These are phyloP conservation scores for Antennarius striatus DNA, from an alignment of 2,113 vertebrate species.

Conservation along the genomic window DNA sequence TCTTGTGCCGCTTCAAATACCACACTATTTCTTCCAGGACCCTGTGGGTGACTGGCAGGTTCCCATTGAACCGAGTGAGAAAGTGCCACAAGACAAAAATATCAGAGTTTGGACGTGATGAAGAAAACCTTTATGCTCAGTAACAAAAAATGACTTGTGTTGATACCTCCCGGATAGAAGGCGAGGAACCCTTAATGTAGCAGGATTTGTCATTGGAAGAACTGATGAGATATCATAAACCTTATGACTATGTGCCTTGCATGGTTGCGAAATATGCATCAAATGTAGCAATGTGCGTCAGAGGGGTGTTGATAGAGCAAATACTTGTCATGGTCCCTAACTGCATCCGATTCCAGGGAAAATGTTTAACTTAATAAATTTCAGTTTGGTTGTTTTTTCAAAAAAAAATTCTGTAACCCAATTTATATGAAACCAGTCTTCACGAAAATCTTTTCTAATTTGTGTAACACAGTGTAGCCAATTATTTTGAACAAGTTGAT, in stretches of 20 bases:
- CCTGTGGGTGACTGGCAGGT: constrained; percentile 77
- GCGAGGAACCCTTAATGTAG: constrained; percentile 49
- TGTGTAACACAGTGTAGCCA: background rate
- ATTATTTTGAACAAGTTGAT: constrained; percentile 16
- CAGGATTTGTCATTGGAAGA: constrained; percentile 48
- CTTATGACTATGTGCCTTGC: constrained; percentile 15
- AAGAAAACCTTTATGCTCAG: constrained; percentile 75
- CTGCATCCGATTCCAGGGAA: constrained; percentile 47
- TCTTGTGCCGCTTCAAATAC: constrained; percentile 78
- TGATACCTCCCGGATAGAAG: constrained; percentile 62
- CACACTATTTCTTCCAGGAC: constrained; percentile 75
- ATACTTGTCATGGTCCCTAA: constrained; percentile 49
- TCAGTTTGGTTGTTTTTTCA: constrained; percentile 25
- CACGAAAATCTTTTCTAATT: background rate
- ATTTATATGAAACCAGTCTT: constrained; percentile 15
- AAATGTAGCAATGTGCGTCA: constrained; percentile 42
- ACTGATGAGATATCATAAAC: constrained; percentile 26
- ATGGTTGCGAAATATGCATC: constrained; percentile 23
- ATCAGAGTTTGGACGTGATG: constrained; percentile 69
- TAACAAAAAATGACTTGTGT: constrained; percentile 74
- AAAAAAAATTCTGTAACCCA: constrained; percentile 10
- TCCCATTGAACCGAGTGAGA: constrained; percentile 68
- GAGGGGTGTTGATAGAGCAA: constrained; percentile 62
- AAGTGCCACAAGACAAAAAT: constrained; percentile 82
- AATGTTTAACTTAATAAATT: constrained; percentile 33